Evolutionary conservation across 2,888 invertebrate species (phyloP), one percentile per base, ranked within the genome.

Genomic region (Erebia palarica): DNA sequence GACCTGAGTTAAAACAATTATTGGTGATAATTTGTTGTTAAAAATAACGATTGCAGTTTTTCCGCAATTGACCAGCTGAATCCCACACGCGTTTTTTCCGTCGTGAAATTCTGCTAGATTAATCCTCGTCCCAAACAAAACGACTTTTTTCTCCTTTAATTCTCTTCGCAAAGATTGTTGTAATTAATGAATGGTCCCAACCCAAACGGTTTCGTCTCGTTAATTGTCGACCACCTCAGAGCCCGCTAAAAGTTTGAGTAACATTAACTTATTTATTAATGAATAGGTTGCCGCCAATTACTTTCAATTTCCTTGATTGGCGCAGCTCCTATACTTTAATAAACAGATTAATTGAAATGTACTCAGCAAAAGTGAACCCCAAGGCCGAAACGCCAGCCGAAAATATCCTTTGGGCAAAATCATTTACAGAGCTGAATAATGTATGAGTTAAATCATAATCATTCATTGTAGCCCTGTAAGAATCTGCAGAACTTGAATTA

Each of bases 261-360:
- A 61, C 10, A 44, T 44, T 36, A 36, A 13, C 49, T 16, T 61
- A 27, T 27, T 27, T 21, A 63, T 63, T 53, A 65, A 36, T 13
- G 53, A 55, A 65, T 55, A 65, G 65, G 65, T 2, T 42, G 51
- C 27, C 36, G 65, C 36, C 42, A 65, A 66, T 66, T 66, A 57
- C 44, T 57, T 66, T 58, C 57, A 66, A 66, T 66, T 57, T 57
- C 57, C 13, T 66, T 16, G 57, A 66, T 66, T 66, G 58, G 44
- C 42, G 57, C n/a, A 18, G 21, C 66, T 57, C 7, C 57, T 58
- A 66, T 66, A 14, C 36, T 55, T 53, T 63, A 18, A 55, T 65
- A 65, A 65, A 65, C 36, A 42, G 36, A 65, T 66, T 58, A 66
- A 66, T 58, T 58, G 44, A 58, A 58, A 66, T 58, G 66, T 57